Conservation (phyloP, 2,113 vertebrate genomes). For the Ptilorrhoa leucosticta region DNA sequence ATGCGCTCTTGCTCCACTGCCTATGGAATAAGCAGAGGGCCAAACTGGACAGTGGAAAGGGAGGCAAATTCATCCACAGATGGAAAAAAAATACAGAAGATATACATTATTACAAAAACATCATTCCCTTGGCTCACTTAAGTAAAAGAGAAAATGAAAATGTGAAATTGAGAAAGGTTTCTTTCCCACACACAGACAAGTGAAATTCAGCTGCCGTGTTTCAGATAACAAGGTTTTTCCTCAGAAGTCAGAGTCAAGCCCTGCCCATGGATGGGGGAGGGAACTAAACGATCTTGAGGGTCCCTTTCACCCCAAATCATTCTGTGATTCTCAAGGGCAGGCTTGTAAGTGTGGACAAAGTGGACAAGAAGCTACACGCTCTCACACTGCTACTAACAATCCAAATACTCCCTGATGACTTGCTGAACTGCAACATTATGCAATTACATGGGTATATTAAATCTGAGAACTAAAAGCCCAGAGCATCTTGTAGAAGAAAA, state of each 20-base stretch:
- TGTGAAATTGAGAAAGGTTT: background rate
- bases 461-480: constrained; percentile 30
- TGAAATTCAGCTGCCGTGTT: background rate
- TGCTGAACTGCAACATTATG: background rate
- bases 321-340: background rate
- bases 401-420: background rate
- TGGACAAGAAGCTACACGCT: background rate
- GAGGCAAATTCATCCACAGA: background rate
- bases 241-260: background rate
- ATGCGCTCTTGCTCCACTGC: rapidly evolving
- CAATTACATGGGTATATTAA: constrained; percentile 31
- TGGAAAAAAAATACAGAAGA: background rate
- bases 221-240: background rate
- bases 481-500: background rate
- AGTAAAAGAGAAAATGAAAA: background rate
- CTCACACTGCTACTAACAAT: background rate
- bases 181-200: background rate
- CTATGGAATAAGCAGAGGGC: background rate
- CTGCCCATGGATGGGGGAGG: background rate
- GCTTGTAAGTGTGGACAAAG: background rate
- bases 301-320: background rate
- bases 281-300: background rate
- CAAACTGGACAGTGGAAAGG: background rate
- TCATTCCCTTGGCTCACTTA: background rate
- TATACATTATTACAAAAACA: background rate